Evolutionary conservation across 2,797 vertebrate species (phyloP), one percentile per base, ranked within the genome.

Genomic region (Pachyuromys duprasi): DNA sequence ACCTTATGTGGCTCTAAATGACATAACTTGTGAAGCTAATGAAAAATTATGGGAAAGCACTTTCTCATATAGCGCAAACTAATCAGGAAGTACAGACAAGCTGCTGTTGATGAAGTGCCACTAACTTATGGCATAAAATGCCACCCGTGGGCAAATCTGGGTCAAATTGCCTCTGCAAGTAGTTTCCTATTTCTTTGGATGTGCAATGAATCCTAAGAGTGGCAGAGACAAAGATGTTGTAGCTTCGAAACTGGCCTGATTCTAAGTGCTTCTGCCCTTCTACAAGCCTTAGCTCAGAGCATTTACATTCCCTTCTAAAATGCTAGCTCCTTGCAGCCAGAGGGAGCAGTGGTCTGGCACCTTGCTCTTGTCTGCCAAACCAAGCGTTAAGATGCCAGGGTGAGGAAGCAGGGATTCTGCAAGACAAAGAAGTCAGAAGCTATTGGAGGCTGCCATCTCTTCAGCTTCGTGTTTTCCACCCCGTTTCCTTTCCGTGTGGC

Each of bases 81-180:
- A 67, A 94, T 97, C 89, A 91, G 70, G 2, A 60, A 83, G 83
- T 76, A 84, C 76, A 90, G 92, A 94, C 91, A 93, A 94, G 80
- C 78, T 2, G 0, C n/a, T 78, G 75, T 24, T 93, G 92, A 93
- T 84, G 90, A 96, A 96, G 69, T 42, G 1, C 69, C 36, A 36
- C 90, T 87, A 92, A 90, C 53, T 86, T 86, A 60, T 2, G n/a
- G 84, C 91, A 57, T 70, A 45, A 95, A 95, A 91, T 91, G 91
- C 94, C 86, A 86, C 86, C 92, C 91, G 93, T 11, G 0, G 92
- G 89, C 45, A 90, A 92, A 83, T 93, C 78, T 95, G 95, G 67
- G 26, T 86, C 72, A 90, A 36, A 95, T 88, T 93, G 75, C 79
- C 76, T 91, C 84, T 95, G 72, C 72, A 82, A 90, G 69, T 72